A percentile compares a stretch with the other conserved stretches of the same genome.
phyloP scores from a whole-genome alignment of 2,888 invertebrate species.

The Sinelater perroti region DNA sequence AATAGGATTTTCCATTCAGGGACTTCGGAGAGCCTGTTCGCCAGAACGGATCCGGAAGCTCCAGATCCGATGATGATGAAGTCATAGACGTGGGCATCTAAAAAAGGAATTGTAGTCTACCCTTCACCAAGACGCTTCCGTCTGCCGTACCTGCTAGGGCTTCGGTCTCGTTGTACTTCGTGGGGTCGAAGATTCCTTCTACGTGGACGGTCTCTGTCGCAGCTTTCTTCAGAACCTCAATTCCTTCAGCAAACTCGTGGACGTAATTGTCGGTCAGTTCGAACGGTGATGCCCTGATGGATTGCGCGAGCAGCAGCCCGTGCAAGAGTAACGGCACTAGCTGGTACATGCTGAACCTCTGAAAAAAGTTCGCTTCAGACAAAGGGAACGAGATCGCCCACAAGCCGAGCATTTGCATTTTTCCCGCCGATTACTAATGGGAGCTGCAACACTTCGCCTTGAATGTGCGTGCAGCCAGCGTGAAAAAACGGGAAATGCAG shows the following conservation, averaged over 20 bases:
- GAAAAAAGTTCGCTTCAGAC: no score
- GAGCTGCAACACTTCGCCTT: no score
- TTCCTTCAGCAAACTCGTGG: constrained; percentile 49
- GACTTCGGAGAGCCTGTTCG: constrained; percentile 61
- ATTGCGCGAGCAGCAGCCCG: neutral
- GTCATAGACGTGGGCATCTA: constrained; percentile 57
- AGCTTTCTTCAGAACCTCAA: constrained; percentile 47
- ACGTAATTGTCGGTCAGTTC: constrained; percentile 53
- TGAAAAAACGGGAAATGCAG: no score
- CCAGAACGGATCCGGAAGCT: constrained; percentile 62
- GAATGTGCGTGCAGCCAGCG: no score
- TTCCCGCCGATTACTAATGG: no score
- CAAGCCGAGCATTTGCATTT: no score
- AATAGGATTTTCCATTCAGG: constrained; percentile 61
- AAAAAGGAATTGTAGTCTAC: constrained; percentile 13
- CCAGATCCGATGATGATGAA: constrained; percentile 62
- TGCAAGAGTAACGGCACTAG: neutral
- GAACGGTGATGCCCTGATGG: constrained; percentile 45
- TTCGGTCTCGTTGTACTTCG: constrained; percentile 45
- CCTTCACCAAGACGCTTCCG: neutral
- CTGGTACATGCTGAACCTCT: neutral
- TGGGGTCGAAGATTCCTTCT: constrained; percentile 44
- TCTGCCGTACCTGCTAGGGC: constrained; percentile 44
- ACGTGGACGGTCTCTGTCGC: constrained; percentile 38
- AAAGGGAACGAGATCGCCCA: no score